Evolutionary conservation across 2,797 vertebrate species (phyloP), one percentile per base, ranked within the genome.

Genomic region (Sebastes cheni): DNA sequence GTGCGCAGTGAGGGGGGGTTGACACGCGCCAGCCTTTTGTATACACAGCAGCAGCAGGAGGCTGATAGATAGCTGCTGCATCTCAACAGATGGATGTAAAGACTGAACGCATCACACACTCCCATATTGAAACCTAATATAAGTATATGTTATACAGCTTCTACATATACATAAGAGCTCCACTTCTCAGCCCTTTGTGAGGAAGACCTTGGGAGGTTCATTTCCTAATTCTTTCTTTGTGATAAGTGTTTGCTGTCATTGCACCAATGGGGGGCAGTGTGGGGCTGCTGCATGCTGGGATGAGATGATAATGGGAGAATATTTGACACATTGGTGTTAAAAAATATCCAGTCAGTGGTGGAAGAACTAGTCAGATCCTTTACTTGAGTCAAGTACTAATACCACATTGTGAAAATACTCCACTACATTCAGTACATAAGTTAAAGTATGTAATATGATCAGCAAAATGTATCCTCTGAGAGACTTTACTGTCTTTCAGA

Each of bases 21-120:
- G 87, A 85, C 92, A 93, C 89, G 89, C 83, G 91, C 14, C 86
- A 22, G 66, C 61, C 64, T 60, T 78, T 56, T 77, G 73, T 81
- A 58, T 27, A 29, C 13, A 34, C 42, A 77, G 29, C 72, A 72
- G 39, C 68, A 54, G 68, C 60, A 32, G 67, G 56, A 68, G 4
- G 65, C 22, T 52, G 34, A 65, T 7, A 27, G 20, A 65, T 52
- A 52, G 46, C 46, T 52, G 46, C 52, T 16, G 64, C 80, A 83
- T 27, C 46, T 83, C 27, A 62, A 75, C 87, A 86, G 77, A 88
- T 86, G 36, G 36, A 39, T 39, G 82, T 65, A 50, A 1, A 5
- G 22, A 13, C 22, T 58, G 74, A 71, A 72, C 10, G 72, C 65
- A 73, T 79, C 23, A 34, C 29, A 39, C 22, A 13, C 6, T 46